These are phyloP conservation scores for Diplolepis rosae DNA, from an alignment of 2,888 invertebrate species.

Conservation along the genomic window DNA sequence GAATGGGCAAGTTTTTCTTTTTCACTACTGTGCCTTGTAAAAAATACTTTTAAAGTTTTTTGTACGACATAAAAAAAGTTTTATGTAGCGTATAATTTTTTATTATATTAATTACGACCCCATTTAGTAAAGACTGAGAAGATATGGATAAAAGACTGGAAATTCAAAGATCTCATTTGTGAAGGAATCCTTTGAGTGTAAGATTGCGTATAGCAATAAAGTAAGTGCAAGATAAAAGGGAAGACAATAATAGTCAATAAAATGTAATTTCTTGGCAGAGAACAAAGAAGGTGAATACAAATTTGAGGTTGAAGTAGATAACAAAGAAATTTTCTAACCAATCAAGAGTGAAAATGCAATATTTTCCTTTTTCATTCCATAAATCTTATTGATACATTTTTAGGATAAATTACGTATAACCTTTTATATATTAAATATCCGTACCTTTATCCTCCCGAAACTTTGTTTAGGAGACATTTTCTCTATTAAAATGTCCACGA, in stretches of 20 bases:
- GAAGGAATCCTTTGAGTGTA: neutral
- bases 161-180: neutral
- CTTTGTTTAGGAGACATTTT: neutral
- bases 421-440: no score
- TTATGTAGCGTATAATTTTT: neutral
- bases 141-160: neutral
- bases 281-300: conserved; percentile 1
- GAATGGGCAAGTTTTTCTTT: neutral
- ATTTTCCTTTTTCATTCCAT: no score
- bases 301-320: neutral
- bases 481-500: neutral
- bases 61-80: no score
- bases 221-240: neutral
- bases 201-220: conserved; percentile 1
- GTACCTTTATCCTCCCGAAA: neutral
- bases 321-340: neutral
- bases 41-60: no score
- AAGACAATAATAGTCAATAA: conserved; percentile 12
- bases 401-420: no score
- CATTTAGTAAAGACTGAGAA: neutral
- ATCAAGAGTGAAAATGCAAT: neutral
- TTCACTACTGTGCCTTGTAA: neutral
- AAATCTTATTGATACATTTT: no score
- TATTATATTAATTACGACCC: neutral
- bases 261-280: neutral